Evolutionary conservation across 2,888 invertebrate species (phyloP).

Genomic region (Archaeoteleia sp.): DNA sequence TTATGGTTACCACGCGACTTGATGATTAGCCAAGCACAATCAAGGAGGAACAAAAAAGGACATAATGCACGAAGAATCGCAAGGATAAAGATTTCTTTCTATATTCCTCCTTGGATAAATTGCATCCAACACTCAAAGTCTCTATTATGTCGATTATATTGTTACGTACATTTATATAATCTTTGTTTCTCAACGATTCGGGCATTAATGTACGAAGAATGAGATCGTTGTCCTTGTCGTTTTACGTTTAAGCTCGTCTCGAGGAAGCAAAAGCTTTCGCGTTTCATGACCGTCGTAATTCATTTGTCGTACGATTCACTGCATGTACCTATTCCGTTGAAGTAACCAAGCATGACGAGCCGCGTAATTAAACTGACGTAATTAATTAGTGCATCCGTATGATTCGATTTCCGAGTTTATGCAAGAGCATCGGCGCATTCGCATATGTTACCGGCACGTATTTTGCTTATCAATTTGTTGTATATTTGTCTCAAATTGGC

Average conservation of each 20-base stretch:
- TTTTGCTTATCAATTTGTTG: conserved; percentile 31
- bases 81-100: conserved; percentile 35
- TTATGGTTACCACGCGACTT: conserved; percentile 49
- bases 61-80: conserved; percentile 48
- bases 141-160: too few relatives aligned
- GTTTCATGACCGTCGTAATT: conserved; percentile 52
- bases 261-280: conserved; percentile 51
- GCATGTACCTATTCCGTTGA: conserved; percentile 40
- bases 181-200: too few relatives aligned
- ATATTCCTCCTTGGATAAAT: background rate
- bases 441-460: conserved; percentile 23
- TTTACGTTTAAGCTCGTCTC: conserved; percentile 22
- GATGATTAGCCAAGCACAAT: conserved; percentile 49
- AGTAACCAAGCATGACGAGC: conserved; percentile 50
- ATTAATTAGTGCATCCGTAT: conserved; percentile 54
- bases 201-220: conserved; percentile 12
- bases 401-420: conserved; percentile 50
- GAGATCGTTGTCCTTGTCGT: conserved; percentile 31
- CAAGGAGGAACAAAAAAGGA: conserved; percentile 43
- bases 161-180: too few relatives aligned
- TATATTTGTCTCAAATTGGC: background rate
- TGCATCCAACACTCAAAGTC: too few relatives aligned
- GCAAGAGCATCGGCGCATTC: conserved; percentile 41
- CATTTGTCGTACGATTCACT: conserved; percentile 51
- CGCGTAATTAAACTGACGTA: conserved; percentile 52